Evolutionary conservation across 30 jellyfish, hydroid and myxozoan species (phyloP).

Genomic region (Aurelia sp.): DNA sequence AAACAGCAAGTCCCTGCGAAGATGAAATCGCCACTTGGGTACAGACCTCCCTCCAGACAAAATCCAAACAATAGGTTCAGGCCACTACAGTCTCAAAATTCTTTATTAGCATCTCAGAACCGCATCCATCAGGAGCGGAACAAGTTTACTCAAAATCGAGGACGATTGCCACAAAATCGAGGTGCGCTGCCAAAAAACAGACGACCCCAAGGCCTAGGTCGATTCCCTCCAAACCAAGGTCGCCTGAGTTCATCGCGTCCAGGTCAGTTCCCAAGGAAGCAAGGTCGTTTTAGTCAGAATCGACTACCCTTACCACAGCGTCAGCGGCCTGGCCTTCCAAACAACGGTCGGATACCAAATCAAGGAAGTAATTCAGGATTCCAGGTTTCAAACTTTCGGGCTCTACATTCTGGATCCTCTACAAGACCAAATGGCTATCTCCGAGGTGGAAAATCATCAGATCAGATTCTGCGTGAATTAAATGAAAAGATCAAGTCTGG

Average conservation of each 20-base stretch:
- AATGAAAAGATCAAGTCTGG: neutral
- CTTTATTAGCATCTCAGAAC: neutral
- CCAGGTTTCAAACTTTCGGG: neutral
- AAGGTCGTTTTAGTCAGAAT: too few species aligned
- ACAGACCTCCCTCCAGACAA: constrained; percentile 7
- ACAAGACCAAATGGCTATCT: neutral
- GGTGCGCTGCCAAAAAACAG: neutral
- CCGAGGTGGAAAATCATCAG: neutral
- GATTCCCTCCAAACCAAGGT: too few species aligned
- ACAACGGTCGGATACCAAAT: too few species aligned
- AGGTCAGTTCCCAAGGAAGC: too few species aligned
- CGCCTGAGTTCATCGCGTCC: too few species aligned
- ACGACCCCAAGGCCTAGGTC: too few species aligned
- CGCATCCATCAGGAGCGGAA: neutral
- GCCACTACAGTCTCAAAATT: neutral
- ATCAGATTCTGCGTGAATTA: neutral
- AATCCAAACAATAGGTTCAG: neutral
- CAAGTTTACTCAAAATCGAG: neutral
- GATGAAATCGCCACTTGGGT: neutral
- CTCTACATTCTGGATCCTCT: neutral
- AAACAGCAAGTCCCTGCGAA: neutral
- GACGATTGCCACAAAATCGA: constrained; percentile 13
- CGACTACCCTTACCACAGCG: too few species aligned
- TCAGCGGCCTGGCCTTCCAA: too few species aligned
- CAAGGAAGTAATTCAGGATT: too few species aligned